These are phyloP conservation scores for Cervus canadensis DNA, from an alignment of 2,113 vertebrate genomes.

Conservation along the genomic window DNA sequence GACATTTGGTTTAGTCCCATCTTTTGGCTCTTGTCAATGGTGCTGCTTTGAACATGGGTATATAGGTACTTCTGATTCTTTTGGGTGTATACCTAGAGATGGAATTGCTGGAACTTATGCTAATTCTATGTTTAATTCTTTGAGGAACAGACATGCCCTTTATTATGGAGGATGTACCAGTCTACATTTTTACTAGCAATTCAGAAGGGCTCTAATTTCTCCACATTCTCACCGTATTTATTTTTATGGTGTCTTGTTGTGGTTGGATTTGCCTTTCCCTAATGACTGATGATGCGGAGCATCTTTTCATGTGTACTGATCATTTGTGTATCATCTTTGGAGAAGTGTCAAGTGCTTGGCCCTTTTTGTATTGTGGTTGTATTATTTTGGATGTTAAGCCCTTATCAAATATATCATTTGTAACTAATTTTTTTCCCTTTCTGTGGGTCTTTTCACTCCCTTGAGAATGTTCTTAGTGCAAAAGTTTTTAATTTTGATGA, in stretches of 20 bases:
- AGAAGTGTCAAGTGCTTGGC: neutral
- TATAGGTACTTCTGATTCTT: neutral
- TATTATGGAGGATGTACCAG: neutral
- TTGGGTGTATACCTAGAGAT: neutral
- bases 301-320: neutral
- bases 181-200: neutral
- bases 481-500: neutral
- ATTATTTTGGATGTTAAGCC: neutral
- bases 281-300: neutral
- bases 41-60: neutral
- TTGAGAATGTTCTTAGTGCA: neutral
- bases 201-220: neutral
- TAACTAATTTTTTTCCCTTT: neutral
- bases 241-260: neutral
- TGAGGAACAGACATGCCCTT: neutral
- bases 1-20: no score
- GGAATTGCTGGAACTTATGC: neutral
- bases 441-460: neutral
- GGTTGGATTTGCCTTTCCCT: no score
- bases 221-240: neutral
- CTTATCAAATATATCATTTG: neutral
- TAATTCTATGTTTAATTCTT: neutral
- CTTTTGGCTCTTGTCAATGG: accelerated
- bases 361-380: neutral
- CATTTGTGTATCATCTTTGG: neutral